These are phyloP conservation scores for Cyrtonyx montezumae DNA, from an alignment of 2,113 vertebrate species.

Conservation along the genomic window DNA sequence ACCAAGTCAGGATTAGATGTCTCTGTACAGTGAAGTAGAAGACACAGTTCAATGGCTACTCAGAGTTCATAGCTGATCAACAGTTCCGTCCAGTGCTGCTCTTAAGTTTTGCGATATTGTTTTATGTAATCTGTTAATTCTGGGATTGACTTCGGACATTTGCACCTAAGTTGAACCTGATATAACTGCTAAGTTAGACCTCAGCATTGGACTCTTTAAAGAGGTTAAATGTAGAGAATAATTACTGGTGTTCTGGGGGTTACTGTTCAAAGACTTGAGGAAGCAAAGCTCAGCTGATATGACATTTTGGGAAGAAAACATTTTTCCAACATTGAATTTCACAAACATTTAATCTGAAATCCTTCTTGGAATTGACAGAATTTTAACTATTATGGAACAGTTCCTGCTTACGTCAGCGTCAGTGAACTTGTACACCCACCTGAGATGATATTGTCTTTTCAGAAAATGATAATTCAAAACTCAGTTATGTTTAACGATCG, in stretches of 20 bases:
- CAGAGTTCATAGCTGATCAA: neutral
- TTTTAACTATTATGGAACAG: neutral
- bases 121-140: neutral
- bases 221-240: neutral
- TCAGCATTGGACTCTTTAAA: neutral
- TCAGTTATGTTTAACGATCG: neutral
- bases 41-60: neutral
- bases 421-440: neutral
- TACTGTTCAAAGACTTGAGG: neutral
- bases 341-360: neutral
- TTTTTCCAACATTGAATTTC: constrained; percentile 1
- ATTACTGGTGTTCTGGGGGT: neutral
- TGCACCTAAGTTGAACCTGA: neutral
- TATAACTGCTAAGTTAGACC: neutral
- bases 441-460: neutral
- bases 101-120: neutral
- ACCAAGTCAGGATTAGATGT: neutral
- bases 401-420: neutral
- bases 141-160: neutral
- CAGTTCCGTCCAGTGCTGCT: neutral
- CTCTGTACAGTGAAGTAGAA: neutral
- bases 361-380: neutral
- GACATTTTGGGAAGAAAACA: neutral
- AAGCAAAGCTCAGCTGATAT: neutral
- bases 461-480: neutral